Conservation (phyloP, 2,888 invertebrate genomes). For the Diloba caeruleocephala region DNA sequence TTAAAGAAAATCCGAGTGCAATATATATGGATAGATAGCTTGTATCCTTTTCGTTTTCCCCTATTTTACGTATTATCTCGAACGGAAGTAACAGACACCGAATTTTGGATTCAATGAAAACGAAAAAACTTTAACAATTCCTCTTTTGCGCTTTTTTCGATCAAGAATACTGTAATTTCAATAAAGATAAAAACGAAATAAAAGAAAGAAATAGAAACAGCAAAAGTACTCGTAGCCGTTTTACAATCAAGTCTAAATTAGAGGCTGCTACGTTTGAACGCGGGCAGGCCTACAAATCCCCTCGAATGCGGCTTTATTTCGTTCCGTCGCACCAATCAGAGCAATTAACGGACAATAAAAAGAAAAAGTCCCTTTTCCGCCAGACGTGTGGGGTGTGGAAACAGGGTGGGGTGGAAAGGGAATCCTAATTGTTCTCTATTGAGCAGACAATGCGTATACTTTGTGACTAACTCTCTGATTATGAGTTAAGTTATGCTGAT, state of each 20-base stretch:
- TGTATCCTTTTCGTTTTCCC: conserved; percentile 26
- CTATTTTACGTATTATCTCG: conserved; percentile 27
- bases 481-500: conserved; percentile 32
- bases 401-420: conserved; percentile 54
- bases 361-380: conserved; percentile 67
- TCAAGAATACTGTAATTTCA: conserved; percentile 45
- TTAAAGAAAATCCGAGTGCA: conserved; percentile 43
- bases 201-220: conserved; percentile 45
- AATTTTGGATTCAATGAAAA: conserved; percentile 37
- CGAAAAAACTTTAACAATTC: conserved; percentile 33
- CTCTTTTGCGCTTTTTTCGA: conserved; percentile 29
- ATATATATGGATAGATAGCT: conserved; percentile 44
- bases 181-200: conserved; percentile 43
- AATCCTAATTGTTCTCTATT: conserved; percentile 67
- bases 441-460: conserved; percentile 59
- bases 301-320: conserved; percentile 77
- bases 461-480: conserved; percentile 56
- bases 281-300: conserved; percentile 69
- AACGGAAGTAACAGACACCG: conserved; percentile 17
- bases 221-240: conserved; percentile 52
- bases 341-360: conserved; percentile 81
- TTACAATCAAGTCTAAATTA: conserved; percentile 74
- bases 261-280: conserved; percentile 68
- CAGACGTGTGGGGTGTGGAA: conserved; percentile 56
- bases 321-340: conserved; percentile 80